A percentile compares a stretch with the other conserved stretches of the same genome.
Evolutionary conservation across 1,140 invertebrate genomes (phyloP).

Genomic region (Apis cerana): DNA sequence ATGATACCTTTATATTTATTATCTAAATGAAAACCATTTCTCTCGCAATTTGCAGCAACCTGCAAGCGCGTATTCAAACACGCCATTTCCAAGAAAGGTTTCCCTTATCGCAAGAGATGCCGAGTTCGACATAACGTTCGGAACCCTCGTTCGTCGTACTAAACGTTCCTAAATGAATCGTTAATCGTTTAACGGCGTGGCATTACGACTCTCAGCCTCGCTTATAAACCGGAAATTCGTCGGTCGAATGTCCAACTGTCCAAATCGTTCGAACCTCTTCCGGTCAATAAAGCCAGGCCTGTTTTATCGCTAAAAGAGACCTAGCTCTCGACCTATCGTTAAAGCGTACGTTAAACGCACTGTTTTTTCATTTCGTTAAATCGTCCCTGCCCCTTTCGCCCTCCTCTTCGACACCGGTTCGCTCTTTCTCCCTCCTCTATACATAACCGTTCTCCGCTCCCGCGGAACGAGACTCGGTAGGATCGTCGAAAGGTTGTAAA

Average conservation of each 20-base stretch:
- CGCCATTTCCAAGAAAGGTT: constrained; percentile 34
- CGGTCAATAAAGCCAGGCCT: constrained; percentile 74
- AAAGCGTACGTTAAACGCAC: constrained; percentile 68
- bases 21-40: neutral
- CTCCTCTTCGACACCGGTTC: no score
- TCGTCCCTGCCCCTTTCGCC: constrained; percentile 1
- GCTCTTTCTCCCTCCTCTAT: neutral
- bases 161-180: constrained; percentile 81
- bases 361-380: constrained; percentile 55
- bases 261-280: constrained; percentile 74
- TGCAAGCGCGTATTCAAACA: constrained; percentile 39
- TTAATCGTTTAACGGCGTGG: constrained; percentile 79
- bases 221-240: constrained; percentile 80
- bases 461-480: constrained; percentile 26
- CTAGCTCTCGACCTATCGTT: constrained; percentile 65
- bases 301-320: constrained; percentile 72
- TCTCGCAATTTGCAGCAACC: constrained; percentile 26
- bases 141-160: constrained; percentile 59
- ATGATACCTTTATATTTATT: no score
- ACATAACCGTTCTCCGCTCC: constrained; percentile 34
- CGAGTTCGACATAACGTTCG: constrained; percentile 42
- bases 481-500: constrained; percentile 60
- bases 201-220: constrained; percentile 73
- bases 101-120: constrained; percentile 47
- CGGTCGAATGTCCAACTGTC: constrained; percentile 71